Evolutionary conservation across 2,888 invertebrate genomes (phyloP), one percentile per base, ranked within the genome.

Genomic region (Pyrgus malvae): DNA sequence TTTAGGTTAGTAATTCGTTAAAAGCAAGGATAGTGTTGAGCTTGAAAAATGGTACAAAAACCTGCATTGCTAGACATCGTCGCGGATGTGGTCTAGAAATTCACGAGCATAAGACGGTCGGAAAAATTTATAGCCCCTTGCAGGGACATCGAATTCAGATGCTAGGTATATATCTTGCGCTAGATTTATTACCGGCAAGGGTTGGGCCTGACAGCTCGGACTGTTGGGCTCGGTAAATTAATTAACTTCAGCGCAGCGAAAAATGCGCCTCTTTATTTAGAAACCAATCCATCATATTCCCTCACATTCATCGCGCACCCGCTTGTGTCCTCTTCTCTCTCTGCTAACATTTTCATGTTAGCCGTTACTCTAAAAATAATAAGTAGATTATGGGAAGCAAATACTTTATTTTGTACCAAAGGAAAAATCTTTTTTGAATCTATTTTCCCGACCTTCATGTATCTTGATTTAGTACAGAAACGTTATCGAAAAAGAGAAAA

Each of bases 41-140:
- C 50, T 17, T 62, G 65, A 66, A 65, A 63, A 69, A 68, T 66
- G 55, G 46, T 53, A 40, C 45, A 51, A 60, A 70, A 73, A 59
- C 69, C 68, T 62, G 55, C 65, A 71, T 69, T 72, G 67, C 67
- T 70, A 55, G 58, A 9, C 16, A 16, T 8, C 51, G 63, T 53
- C 55, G 16, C 38, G 44, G 37, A 21, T 51, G n/a, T 19, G 17
- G 16, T n/a, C 12, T 4, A 29, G 23, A 31, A 48, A 42, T 41
- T 48, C 33, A 48, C 33, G 33, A 12, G 25, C 9, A 19, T 11
- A 23, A 41, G 19, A 29, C 33, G 23, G 12, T 11, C 19, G 38
- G 21, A 45, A 45, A 38, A 53, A 53, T 45, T 45, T 45, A 45
- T 45, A 38, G 38, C 38, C 8, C 12, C 38, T 45, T 45, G 37